Conservation (phyloP, 2,888 invertebrate species). For the Chorisops tibialis region DNA sequence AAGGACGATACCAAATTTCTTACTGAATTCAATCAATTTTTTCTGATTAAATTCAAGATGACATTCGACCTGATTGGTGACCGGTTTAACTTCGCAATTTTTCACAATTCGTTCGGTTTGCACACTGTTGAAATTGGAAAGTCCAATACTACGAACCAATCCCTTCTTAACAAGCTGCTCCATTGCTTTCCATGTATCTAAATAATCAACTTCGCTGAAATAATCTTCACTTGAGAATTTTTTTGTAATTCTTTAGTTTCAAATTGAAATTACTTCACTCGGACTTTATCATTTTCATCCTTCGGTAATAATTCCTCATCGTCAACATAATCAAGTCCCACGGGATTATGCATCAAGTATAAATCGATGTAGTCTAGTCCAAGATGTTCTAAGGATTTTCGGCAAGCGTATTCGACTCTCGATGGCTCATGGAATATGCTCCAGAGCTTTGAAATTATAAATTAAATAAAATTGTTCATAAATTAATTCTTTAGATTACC, state of each 20-base stretch:
- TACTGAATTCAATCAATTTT: conserved; percentile 65
- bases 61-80: conserved; percentile 57
- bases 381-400: conserved; percentile 66
- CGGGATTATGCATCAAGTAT: conserved; percentile 82
- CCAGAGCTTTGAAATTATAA: conserved; percentile 81
- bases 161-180: conserved; percentile 71
- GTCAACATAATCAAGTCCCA: conserved; percentile 52
- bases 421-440: conserved; percentile 81
- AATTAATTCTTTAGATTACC: conserved; percentile 35
- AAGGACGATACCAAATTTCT: conserved; percentile 60
- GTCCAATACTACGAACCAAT: conserved; percentile 71
- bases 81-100: conserved; percentile 64
- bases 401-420: conserved; percentile 67
- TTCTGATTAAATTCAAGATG: conserved; percentile 64
- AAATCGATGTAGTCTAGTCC: conserved; percentile 74
- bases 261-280: background rate
- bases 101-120: conserved; percentile 70
- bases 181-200: conserved; percentile 78
- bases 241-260: background rate
- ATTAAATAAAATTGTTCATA: background rate
- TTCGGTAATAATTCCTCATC: conserved; percentile 10
- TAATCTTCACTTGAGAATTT: conserved; percentile 22
- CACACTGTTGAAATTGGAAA: conserved; percentile 81
- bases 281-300: background rate
- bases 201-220: conserved; percentile 63